Evolutionary conservation across 2,888 invertebrate species (phyloP).

Genomic region (Noctua comes): DNA sequence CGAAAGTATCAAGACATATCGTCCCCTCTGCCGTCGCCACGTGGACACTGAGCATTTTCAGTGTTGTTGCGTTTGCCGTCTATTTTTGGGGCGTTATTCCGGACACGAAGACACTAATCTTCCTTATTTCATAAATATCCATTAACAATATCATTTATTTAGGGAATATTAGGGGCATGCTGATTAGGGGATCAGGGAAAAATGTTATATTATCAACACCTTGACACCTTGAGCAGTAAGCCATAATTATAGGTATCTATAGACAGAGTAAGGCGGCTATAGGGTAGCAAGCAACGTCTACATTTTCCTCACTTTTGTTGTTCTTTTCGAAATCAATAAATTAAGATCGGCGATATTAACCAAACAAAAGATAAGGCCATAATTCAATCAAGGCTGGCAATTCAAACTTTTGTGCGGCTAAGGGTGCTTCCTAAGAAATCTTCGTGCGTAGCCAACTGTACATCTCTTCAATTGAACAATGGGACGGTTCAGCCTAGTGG

Average conservation of each 20-base stretch:
- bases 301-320: slow-evolving; percentile 13
- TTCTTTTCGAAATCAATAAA: slow-evolving; percentile 56
- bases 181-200: slow-evolving; percentile 56
- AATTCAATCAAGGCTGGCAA: slow-evolving; percentile 77
- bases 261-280: not conserved
- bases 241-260: not conserved
- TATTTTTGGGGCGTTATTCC: slow-evolving; percentile 81
- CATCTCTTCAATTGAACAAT: slow-evolving; percentile 87
- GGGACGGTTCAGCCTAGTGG: slow-evolving; percentile 85
- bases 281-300: not conserved
- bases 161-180: slow-evolving; percentile 51
- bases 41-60: slow-evolving; percentile 80
- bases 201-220: slow-evolving; percentile 39
- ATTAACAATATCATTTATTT: slow-evolving; percentile 60
- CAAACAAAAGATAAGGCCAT: slow-evolving; percentile 73
- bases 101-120: slow-evolving; percentile 77
- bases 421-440: slow-evolving; percentile 78
- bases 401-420: slow-evolving; percentile 78
- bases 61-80: slow-evolving; percentile 72
- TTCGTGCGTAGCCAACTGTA: slow-evolving; percentile 79
- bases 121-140: slow-evolving; percentile 71
- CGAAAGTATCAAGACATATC: slow-evolving; percentile 76
- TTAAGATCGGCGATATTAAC: slow-evolving; percentile 62
- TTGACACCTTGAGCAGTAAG: slow-evolving; percentile 23
- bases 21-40: slow-evolving; percentile 61